Base-by-base conservation (phyloP, 1,140 invertebrate species). In the Papilio helenus region DNA sequence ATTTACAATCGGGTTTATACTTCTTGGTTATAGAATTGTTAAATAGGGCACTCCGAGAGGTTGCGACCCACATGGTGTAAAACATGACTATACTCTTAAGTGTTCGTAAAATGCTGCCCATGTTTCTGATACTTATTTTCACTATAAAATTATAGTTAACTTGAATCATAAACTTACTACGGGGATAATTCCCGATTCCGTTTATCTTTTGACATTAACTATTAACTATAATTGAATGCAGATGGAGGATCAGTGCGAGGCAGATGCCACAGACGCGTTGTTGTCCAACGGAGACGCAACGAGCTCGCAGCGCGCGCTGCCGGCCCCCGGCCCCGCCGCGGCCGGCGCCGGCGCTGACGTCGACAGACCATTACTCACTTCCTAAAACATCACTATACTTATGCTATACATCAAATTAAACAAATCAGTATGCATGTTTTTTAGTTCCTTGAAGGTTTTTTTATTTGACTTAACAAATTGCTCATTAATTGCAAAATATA, bases 261-360 rank as follows among this genome's bases (percentile, higher is more conserved):
- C 79, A 1, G 79, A 79, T 16, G 81, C 81, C 2, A 82, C 83
- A 9, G 90, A 89, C 23, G 84, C 85, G 7, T 61, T 90, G 9
- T 78, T 90, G 16, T 84, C 85, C 9, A 90, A 92, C 76, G 88
- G 86, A 9, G 87, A 80, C n/a, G 82, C 87, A 14, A 23, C 79
- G 49, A 72, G 58, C 39, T 29, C 61, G 61, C 61, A 29, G 58
- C 55, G 10, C 42, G 58, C 58, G 2, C 76, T 20, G 51, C 46
- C 26, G 58, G 10, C 61, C 34, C 0, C 34, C n/a, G 72, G 0
- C 20, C 0, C 39, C 7, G 18, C 72, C 20, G 20, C 7, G 20
- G 2, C n/a, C 44, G 20, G 10, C n/a, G 2, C 42, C 14, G 73
- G 65, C 74, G 51, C 72, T 49, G 85, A 82, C 10, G 72, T 79